These are phyloP conservation scores for Argyra leucocephala DNA, from an alignment of 2,888 invertebrate species.

Conservation along the genomic window DNA sequence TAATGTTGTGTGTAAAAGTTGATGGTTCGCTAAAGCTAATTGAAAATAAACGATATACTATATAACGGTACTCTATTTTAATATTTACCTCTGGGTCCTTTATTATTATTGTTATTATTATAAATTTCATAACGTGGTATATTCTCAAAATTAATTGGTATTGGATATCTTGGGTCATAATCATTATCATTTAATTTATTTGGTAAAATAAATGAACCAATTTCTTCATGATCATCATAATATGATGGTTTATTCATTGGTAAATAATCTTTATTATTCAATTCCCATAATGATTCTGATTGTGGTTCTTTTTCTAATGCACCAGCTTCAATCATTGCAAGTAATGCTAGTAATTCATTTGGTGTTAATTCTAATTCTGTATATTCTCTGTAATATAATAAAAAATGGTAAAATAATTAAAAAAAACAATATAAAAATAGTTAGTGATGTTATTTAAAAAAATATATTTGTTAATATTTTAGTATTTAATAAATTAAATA, in stretches of 20 bases:
- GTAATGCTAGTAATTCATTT: constrained; percentile 41
- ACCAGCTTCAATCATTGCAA: constrained; percentile 41
- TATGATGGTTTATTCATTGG: background rate
- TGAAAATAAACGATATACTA: background rate
- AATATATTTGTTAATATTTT: background rate
- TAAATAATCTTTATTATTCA: constrained; percentile 4
- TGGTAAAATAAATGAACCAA: background rate
- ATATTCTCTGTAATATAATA: constrained; percentile 38
- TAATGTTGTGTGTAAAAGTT: background rate
- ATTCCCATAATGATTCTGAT: constrained; percentile 5
- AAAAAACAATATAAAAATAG: constrained; percentile 8
- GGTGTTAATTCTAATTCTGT: constrained; percentile 37
- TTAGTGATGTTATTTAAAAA: background rate
- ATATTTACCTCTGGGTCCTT: constrained; percentile 35
- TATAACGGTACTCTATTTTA: too few relatives aligned
- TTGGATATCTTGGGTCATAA: background rate
- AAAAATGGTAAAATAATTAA: too few relatives aligned
- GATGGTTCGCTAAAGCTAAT: constrained; percentile 14
- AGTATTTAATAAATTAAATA: background rate
- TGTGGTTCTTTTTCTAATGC: constrained; percentile 34
- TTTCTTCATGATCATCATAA: constrained; percentile 14
- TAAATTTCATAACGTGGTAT: constrained; percentile 38
- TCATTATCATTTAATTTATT: background rate
- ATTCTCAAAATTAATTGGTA: constrained; percentile 36
- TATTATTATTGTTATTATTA: constrained; percentile 33